These are phyloP conservation scores for Phyllotreta striolata DNA, from an alignment of 2,888 invertebrate species.

Conservation along the genomic window DNA sequence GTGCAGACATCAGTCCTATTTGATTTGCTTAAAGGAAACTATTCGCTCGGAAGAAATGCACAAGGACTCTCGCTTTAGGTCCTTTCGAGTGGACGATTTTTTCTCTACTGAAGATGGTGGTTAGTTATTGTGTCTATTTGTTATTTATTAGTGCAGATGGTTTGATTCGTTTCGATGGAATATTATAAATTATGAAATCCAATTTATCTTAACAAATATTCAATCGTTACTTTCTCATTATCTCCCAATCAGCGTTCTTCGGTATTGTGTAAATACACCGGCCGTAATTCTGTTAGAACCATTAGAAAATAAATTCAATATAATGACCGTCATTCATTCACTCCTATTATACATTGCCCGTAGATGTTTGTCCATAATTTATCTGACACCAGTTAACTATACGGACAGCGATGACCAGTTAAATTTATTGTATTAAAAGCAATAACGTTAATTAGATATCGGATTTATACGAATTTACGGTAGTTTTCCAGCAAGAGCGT, in stretches of 20 bases:
- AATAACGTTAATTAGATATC: slow-evolving; percentile 45
- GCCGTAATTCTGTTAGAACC: slow-evolving; percentile 20
- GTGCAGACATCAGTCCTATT: slow-evolving; percentile 33
- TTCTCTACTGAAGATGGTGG: neutral
- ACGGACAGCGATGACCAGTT: slow-evolving; percentile 31
- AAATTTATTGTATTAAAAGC: slow-evolving; percentile 44
- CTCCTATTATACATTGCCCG: slow-evolving; percentile 17
- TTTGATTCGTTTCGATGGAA: neutral
- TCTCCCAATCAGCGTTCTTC: slow-evolving; percentile 3
- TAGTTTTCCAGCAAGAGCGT: neutral
- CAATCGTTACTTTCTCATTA: slow-evolving; percentile 10
- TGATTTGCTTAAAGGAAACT: slow-evolving; percentile 29
- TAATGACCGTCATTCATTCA: slow-evolving; percentile 25
- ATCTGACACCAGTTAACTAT: slow-evolving; percentile 27
- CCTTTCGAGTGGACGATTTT: slow-evolving; percentile 30
- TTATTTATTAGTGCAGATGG: no score
- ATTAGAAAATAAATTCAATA: slow-evolving; percentile 23
- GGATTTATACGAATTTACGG: slow-evolving; percentile 27
- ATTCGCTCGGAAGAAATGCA: slow-evolving; percentile 33
- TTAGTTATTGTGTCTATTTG: no score
- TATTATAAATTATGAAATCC: neutral
- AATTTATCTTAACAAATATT: slow-evolving; percentile 1
- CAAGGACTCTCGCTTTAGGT: slow-evolving; percentile 31
- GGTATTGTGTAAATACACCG: slow-evolving; percentile 15
- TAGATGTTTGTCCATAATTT: slow-evolving; percentile 31